A percentile compares a stretch with the other conserved stretches of the same genome.
Evolutionary conservation across 2,888 invertebrate species (phyloP).

Genomic region (Muschampia plurimacula): DNA sequence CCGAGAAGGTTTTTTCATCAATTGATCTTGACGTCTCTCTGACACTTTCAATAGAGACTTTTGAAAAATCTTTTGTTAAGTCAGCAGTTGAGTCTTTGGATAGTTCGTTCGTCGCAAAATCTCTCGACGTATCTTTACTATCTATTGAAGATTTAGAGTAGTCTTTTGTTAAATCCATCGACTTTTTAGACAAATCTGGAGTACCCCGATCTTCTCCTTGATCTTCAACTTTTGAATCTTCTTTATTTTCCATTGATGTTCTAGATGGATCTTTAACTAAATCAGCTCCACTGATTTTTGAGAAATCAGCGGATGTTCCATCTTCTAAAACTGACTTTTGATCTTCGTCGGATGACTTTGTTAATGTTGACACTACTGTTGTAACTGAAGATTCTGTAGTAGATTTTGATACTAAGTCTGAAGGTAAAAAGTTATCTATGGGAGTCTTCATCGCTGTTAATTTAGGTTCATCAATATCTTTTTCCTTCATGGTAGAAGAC

Average conservation of each 20-base stretch:
- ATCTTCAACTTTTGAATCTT: slow-evolving; percentile 71
- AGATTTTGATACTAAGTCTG: slow-evolving; percentile 76
- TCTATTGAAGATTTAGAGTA: slow-evolving; percentile 82
- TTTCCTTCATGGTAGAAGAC: neutral
- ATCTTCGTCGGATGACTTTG: slow-evolving; percentile 80
- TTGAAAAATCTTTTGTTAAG: slow-evolving; percentile 76
- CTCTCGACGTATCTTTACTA: slow-evolving; percentile 80
- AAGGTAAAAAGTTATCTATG: slow-evolving; percentile 63
- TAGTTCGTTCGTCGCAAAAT: slow-evolving; percentile 80
- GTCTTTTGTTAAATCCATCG: slow-evolving; percentile 78
- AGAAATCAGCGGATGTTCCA: slow-evolving; percentile 78
- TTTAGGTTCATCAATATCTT: neutral
- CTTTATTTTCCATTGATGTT: slow-evolving; percentile 74
- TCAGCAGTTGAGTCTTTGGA: slow-evolving; percentile 82
- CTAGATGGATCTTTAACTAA: slow-evolving; percentile 77
- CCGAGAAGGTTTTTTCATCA: slow-evolving; percentile 80
- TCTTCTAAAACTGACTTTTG: slow-evolving; percentile 79
- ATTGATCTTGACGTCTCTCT: slow-evolving; percentile 78
- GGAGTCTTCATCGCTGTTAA: slow-evolving; percentile 63
- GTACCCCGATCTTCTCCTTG: slow-evolving; percentile 72
- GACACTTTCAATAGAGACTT: slow-evolving; percentile 79
- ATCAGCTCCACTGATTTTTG: slow-evolving; percentile 79
- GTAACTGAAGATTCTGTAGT: slow-evolving; percentile 82
- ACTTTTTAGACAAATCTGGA: slow-evolving; percentile 80
- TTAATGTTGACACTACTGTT: slow-evolving; percentile 76